These are phyloP conservation scores for Vesta saturnalis DNA, from an alignment of 2,888 invertebrate genomes.

Conservation along the genomic window DNA sequence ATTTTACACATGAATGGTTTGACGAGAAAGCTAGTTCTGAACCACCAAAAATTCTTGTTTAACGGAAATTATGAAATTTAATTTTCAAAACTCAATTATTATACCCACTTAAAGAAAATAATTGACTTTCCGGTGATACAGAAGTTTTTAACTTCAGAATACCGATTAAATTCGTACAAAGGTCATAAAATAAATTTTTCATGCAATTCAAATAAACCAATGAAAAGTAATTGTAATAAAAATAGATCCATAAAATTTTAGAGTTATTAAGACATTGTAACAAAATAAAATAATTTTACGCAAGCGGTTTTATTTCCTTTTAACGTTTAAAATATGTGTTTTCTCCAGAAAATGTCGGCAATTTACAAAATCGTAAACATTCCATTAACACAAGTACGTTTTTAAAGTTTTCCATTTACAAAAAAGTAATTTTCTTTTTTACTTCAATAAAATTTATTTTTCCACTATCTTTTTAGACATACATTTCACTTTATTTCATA, in stretches of 20 bases:
- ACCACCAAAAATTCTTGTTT: too few species aligned
- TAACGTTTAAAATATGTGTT: background rate
- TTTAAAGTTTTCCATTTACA: background rate
- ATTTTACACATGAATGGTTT: too few species aligned
- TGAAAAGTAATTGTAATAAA: background rate
- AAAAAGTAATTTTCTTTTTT: background rate
- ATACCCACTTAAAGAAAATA: too few species aligned
- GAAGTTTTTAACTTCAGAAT: too few species aligned
- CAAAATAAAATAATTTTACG: background rate
- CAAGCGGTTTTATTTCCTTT: background rate
- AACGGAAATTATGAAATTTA: too few species aligned
- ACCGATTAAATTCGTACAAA: too few species aligned
- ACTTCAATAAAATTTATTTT: background rate
- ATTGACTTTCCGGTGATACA: too few species aligned
- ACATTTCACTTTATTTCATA: too few species aligned
- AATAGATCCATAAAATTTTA: background rate
- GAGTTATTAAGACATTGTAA: background rate
- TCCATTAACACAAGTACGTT: background rate
- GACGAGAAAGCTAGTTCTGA: too few species aligned
- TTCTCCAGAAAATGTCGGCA: background rate
- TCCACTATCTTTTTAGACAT: too few species aligned
- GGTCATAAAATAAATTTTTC: background rate
- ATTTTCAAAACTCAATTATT: too few species aligned
- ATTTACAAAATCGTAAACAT: constrained; percentile 1
- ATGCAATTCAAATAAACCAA: background rate